These are phyloP conservation scores for Ceriagrion tenellum DNA, from an alignment of 2,888 invertebrate species.

Conservation along the genomic window DNA sequence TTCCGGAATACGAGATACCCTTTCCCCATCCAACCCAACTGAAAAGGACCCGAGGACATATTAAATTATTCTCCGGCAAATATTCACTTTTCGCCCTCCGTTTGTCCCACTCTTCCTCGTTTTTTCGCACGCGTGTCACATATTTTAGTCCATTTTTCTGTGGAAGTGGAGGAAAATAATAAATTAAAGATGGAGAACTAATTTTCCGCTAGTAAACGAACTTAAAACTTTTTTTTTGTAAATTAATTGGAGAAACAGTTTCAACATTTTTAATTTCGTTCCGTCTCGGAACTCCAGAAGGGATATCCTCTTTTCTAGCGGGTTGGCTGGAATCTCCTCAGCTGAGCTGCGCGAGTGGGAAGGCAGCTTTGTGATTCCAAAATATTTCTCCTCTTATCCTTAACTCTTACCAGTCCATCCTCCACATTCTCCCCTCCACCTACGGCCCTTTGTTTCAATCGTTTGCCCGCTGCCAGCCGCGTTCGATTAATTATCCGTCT, in stretches of 20 bases:
- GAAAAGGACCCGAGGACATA: background rate
- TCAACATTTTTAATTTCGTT: background rate
- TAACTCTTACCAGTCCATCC: background rate
- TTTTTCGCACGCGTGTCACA: background rate
- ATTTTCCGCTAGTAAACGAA: background rate
- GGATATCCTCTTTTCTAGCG: background rate
- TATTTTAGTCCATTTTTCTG: background rate
- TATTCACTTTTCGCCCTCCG: background rate
- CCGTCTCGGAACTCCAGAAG: background rate
- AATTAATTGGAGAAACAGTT: slow-evolving; percentile 45
- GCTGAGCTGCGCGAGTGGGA: background rate
- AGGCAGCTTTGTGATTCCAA: background rate
- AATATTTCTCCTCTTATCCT: background rate
- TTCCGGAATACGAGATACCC: background rate
- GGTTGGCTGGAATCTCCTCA: background rate
- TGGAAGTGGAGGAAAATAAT: background rate
- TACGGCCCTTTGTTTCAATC: background rate
- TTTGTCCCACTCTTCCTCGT: no score
- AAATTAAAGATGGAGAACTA: background rate
- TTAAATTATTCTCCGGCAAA: background rate
- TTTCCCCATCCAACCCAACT: background rate
- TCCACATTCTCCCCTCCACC: background rate
- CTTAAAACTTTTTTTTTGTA: background rate
- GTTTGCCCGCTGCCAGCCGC: background rate
- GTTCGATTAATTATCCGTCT: slow-evolving; percentile 4